Evolutionary conservation across 2,113 vertebrate species (phyloP), one percentile per base, ranked within the genome.

Genomic region (Sinocyclocheilus maitianheensis): DNA sequence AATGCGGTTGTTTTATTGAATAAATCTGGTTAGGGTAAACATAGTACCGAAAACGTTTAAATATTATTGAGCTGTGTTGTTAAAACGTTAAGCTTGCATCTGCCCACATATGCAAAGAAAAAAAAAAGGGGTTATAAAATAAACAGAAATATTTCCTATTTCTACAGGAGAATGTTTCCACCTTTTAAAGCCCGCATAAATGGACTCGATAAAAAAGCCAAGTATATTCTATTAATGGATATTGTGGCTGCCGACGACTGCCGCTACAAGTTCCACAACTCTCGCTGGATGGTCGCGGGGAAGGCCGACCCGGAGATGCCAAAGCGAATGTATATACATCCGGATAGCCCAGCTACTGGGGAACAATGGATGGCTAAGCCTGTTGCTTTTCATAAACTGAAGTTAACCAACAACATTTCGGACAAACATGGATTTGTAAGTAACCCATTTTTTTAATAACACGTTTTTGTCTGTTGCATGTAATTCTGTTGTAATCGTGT

Each of bases 361-460:
- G 98, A 99, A 93, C 98, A 99, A 95, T 99, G 98, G 98, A 99
- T 99, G 98, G 97, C 98, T 90, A 99, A 99, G 91, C 97, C 97
- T 62, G 98, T 99, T 90, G 97, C 98, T 78, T 99, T 99, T 90
- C 98, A 99, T 91, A 99, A 99, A 89, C 97, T 99, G 90, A 99
- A 99, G 89, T 95, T 99, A 86, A 99, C 98, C 91, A 99, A 99
- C 95, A 99, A 99, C 93, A 99, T 99, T 91, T 99, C 98, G 1
- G 98, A 99, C 94, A 99, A 99, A 88, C 98, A 99, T 76, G 98
- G 98, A 95, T 99, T 99, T 90, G 98, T 99, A 95, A 99, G 98
- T 99, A 91, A 5, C 34, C 58, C 24, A 26, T 80, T 43, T 83
- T 34, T 53, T 83, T 53, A 65, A 63, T 16, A 63, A 11, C 14